Conservation (phyloP, 2,888 invertebrate species). For the Onthophagus sagittarius region DNA sequence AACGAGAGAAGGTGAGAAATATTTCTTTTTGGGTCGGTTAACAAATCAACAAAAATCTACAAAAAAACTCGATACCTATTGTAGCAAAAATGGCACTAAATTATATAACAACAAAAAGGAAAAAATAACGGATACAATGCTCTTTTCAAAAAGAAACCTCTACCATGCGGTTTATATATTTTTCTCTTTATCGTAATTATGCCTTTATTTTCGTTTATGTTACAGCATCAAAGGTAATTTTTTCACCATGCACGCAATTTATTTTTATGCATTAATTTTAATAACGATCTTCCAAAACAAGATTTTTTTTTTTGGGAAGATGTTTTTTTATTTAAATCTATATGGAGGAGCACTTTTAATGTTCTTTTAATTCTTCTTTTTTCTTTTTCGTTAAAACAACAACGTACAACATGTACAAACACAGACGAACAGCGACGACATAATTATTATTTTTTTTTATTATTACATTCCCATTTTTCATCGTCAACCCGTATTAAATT, state of each 20-base stretch:
- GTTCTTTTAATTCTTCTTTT: not conserved
- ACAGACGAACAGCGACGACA: not conserved
- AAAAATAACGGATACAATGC: conserved; percentile 43
- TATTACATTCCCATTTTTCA: not conserved
- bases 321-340: not conserved
- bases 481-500: not conserved
- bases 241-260: conserved; percentile 30
- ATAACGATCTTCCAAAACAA: not conserved
- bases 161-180: conserved; percentile 48
- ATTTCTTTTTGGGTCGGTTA: conserved; percentile 50
- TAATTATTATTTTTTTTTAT: not conserved
- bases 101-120: not conserved
- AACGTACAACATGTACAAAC: conserved; percentile 3
- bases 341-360: not conserved
- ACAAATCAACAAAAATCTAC: conserved; percentile 40
- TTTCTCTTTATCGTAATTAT: conserved; percentile 33
- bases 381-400: not conserved
- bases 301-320: not conserved
- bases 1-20: conserved; percentile 8
- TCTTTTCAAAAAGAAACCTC: conserved; percentile 31
- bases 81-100: conserved; percentile 43
- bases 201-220: not conserved
- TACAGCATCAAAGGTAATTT: not conserved
- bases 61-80: conserved; percentile 44
- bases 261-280: not conserved